Conservation (phyloP, 2,888 invertebrate genomes). For the Aphidoletes aphidimyza region DNA sequence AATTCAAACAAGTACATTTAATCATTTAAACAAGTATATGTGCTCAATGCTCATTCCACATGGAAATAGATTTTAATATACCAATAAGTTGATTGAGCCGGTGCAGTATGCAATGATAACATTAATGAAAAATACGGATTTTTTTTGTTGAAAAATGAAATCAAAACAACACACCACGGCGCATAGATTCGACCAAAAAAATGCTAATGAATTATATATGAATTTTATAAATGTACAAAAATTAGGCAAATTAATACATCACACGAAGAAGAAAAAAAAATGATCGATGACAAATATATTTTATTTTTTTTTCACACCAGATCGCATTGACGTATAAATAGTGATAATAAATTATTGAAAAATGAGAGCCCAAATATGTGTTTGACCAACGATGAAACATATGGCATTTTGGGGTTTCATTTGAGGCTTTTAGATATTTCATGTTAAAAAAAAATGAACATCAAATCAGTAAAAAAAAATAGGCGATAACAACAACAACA, state of each 20-base stretch:
- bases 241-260: neutral
- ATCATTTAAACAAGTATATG: too few species aligned
- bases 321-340: constrained; percentile 34
- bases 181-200: too few species aligned
- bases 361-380: neutral
- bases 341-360: neutral
- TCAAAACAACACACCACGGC: too few species aligned
- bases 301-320: neutral
- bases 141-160: too few species aligned
- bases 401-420: constrained; percentile 18
- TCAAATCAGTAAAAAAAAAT: neutral
- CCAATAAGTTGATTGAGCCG: too few species aligned
- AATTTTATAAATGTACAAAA: neutral
- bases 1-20: too few species aligned
- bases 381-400: constrained; percentile 27
- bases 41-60: too few species aligned
- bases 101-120: too few species aligned
- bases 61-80: too few species aligned
- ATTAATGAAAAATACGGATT: too few species aligned
- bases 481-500: neutral
- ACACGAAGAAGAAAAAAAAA: neutral
- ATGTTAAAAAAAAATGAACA: neutral
- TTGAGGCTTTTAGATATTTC: constrained; percentile 36
- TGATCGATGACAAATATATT: neutral
- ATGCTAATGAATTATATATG: too few species aligned